Conservation (phyloP, 2,113 vertebrate species). For the Oncorhynchus clarkii region DNA sequence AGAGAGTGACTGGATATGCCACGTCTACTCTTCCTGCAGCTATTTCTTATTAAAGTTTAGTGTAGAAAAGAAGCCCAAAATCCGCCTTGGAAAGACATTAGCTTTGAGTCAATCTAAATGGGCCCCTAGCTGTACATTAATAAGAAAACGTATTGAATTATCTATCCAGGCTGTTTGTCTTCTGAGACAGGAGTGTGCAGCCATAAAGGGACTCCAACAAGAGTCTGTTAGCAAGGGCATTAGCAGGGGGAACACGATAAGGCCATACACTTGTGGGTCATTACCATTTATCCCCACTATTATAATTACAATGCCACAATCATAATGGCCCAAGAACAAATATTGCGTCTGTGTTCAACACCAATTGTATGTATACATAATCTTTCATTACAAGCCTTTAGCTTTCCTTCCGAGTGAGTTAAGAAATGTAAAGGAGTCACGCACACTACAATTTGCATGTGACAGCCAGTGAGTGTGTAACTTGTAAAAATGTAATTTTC, state of each 20-base stretch:
- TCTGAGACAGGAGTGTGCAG: slow-evolving; percentile 11
- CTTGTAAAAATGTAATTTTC: slow-evolving; percentile 50
- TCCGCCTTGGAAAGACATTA: slow-evolving; percentile 24
- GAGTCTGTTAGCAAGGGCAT: slow-evolving; percentile 19
- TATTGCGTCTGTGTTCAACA: slow-evolving; percentile 8
- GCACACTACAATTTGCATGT: slow-evolving; percentile 39
- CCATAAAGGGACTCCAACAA: slow-evolving; percentile 7
- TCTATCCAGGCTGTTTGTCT: slow-evolving; percentile 25
- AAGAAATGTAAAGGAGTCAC: slow-evolving; percentile 10
- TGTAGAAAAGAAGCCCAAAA: background rate
- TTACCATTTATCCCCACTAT: slow-evolving; percentile 41
- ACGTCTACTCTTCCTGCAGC: too few species aligned
- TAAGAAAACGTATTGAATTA: slow-evolving; percentile 45
- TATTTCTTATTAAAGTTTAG: background rate
- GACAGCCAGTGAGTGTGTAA: slow-evolving; percentile 19
- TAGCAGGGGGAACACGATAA: slow-evolving; percentile 22
- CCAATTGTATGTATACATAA: background rate
- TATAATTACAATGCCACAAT: slow-evolving; percentile 28
- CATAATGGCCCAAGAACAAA: slow-evolving; percentile 16
- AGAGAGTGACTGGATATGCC: too few species aligned
- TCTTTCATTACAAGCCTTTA: slow-evolving; percentile 27
- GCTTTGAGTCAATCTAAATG: slow-evolving; percentile 19
- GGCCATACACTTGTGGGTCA: slow-evolving; percentile 26
- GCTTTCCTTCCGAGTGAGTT: slow-evolving; percentile 7
- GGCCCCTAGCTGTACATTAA: slow-evolving; percentile 7